phyloP scores from a whole-genome alignment of 2,113 vertebrate species.

The Sakesphorus luctuosus region DNA sequence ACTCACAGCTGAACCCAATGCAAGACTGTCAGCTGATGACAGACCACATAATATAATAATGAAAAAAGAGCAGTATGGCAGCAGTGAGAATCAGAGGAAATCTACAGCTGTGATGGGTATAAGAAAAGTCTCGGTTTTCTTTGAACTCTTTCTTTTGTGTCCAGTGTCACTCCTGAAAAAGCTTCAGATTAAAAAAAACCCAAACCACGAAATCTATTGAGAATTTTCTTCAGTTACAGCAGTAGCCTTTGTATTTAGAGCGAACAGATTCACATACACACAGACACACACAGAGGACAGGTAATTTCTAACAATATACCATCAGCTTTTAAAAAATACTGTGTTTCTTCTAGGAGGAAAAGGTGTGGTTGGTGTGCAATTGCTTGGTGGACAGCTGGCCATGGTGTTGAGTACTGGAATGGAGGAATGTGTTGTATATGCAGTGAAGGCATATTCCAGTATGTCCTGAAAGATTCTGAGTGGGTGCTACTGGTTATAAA shows the following conservation, averaged over 20 bases:
- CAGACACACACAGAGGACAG: neutral
- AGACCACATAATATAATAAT: neutral
- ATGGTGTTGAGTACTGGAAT: neutral
- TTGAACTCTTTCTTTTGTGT: neutral
- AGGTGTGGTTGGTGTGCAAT: neutral
- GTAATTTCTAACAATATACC: neutral
- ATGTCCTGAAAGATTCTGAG: neutral
- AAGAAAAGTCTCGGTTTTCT: neutral
- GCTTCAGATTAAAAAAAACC: neutral
- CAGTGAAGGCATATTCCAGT: neutral
- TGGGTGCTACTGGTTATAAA: neutral
- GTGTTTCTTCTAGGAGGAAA: neutral
- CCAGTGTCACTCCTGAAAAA: neutral
- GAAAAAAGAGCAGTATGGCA: neutral
- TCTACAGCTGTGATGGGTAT: neutral
- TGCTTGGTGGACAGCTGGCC: neutral
- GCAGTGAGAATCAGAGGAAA: neutral
- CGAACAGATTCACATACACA: neutral
- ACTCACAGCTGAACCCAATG: slow-evolving; percentile 24
- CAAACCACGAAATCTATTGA: neutral
- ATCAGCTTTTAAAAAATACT: neutral
- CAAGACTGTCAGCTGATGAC: neutral
- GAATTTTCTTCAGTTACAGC: neutral
- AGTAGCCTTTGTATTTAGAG: neutral
- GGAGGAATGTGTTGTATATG: neutral